These are phyloP conservation scores for Rhopalosiphum maidis DNA, from an alignment of 1,140 invertebrate genomes.

Conservation along the genomic window DNA sequence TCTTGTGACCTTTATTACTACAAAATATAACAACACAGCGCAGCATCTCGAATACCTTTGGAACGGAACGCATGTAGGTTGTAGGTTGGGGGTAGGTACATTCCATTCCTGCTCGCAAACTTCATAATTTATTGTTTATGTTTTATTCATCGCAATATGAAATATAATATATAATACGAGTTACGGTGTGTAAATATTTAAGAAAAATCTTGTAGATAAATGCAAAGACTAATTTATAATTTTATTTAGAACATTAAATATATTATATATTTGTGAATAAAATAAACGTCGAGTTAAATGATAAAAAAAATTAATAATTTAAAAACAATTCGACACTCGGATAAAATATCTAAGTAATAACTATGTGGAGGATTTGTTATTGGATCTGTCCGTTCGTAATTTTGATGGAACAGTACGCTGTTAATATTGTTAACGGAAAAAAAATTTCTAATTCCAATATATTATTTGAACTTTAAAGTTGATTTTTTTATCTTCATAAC, in stretches of 20 bases:
- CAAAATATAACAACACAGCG: background rate
- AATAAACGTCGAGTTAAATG: background rate
- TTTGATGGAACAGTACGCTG: no score
- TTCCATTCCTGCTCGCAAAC: background rate
- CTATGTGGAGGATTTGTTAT: background rate
- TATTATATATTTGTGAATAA: background rate
- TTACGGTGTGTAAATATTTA: background rate
- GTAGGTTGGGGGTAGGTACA: background rate
- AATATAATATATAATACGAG: background rate
- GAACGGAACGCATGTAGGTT: background rate
- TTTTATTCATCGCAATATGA: background rate
- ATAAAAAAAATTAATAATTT: background rate
- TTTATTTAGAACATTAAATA: background rate
- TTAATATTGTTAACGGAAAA: background rate
- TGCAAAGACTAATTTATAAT: background rate
- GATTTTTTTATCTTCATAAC: background rate
- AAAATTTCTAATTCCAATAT: background rate
- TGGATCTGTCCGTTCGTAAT: no score
- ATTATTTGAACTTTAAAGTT: background rate
- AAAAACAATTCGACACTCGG: background rate
- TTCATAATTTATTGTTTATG: constrained; percentile 19
- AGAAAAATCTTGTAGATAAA: background rate
- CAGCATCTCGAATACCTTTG: constrained; percentile 12
- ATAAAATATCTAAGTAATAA: background rate
- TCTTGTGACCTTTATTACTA: background rate